These are phyloP conservation scores for Syncerus caffer DNA, from an alignment of 2,797 vertebrate genomes.

Conservation along the genomic window DNA sequence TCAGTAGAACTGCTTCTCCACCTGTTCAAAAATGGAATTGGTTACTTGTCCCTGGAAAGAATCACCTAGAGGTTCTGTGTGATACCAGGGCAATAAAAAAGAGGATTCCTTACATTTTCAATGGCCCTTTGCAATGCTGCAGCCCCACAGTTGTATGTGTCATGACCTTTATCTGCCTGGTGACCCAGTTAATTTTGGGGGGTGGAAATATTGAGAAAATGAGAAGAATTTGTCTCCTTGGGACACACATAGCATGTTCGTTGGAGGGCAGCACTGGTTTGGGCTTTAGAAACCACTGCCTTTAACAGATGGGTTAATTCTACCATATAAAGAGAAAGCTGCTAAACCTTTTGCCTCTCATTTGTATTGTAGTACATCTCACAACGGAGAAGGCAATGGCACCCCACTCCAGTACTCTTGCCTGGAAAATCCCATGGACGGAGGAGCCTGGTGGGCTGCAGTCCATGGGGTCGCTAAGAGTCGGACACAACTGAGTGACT, in stretches of 20 bases:
- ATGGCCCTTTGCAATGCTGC: background rate
- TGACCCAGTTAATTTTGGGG: background rate
- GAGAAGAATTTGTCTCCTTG: background rate
- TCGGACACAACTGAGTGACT: too few species aligned
- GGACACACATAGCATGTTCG: background rate
- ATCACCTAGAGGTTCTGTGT: background rate
- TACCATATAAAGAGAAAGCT: background rate
- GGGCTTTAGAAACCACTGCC: background rate
- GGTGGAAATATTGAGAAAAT: conserved; percentile 19
- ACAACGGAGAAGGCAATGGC: background rate
- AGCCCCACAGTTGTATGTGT: background rate
- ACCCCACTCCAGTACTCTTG: too few species aligned
- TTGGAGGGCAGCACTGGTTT: background rate
- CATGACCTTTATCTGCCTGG: background rate
- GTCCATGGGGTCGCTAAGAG: too few species aligned
- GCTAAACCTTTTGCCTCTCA: background rate
- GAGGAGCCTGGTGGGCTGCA: too few species aligned
- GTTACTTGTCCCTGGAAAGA: background rate
- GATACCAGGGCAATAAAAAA: background rate
- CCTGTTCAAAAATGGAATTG: background rate
- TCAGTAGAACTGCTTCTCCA: background rate
- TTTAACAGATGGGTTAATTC: background rate
- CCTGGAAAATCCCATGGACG: too few species aligned
- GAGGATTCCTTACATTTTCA: background rate
- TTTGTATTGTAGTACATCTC: background rate